Percentiles rank a stretch among this genome's conserved stretches.
Conservation (phyloP, 2,888 invertebrate genomes). For the Isoperla grammatica region DNA sequence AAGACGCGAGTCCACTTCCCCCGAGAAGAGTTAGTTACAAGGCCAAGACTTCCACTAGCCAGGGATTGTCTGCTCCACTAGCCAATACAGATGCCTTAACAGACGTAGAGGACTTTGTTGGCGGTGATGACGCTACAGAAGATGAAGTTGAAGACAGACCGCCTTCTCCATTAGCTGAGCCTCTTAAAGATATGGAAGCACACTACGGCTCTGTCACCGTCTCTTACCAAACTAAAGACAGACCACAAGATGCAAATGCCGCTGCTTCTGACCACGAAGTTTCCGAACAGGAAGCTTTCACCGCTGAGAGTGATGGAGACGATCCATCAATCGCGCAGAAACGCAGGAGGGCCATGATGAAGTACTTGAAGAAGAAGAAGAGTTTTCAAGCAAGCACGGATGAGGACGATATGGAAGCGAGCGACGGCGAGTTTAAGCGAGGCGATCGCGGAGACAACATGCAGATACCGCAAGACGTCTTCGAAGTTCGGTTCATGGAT, state of each 20-base stretch:
- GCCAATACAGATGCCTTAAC: slow-evolving; percentile 2
- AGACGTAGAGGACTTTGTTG: slow-evolving; percentile 39
- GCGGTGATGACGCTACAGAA: slow-evolving; percentile 33
- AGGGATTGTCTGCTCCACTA: neutral
- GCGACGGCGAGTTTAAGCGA: slow-evolving; percentile 18
- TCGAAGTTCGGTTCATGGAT: slow-evolving; percentile 20
- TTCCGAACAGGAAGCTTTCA: slow-evolving; percentile 6
- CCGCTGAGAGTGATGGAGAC: neutral
- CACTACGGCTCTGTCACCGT: slow-evolving; percentile 8
- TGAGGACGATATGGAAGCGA: slow-evolving; percentile 27
- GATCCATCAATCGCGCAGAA: neutral
- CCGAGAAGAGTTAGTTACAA: neutral
- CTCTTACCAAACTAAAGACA: neutral
- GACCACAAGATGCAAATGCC: neutral
- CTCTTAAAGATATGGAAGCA: slow-evolving; percentile 6
- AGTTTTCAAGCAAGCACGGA: slow-evolving; percentile 21
- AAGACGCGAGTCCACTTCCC: neutral
- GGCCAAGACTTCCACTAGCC: neutral
- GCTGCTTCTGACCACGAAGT: neutral
- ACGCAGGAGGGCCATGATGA: neutral
- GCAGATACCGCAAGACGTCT: slow-evolving; percentile 5
- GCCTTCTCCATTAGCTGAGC: neutral
- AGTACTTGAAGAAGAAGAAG: slow-evolving; percentile 21
- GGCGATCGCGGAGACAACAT: slow-evolving; percentile 5
- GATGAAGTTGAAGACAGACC: slow-evolving; percentile 2